Base-by-base conservation (phyloP, 2,113 vertebrate species). In the Eonycteris spelaea region DNA sequence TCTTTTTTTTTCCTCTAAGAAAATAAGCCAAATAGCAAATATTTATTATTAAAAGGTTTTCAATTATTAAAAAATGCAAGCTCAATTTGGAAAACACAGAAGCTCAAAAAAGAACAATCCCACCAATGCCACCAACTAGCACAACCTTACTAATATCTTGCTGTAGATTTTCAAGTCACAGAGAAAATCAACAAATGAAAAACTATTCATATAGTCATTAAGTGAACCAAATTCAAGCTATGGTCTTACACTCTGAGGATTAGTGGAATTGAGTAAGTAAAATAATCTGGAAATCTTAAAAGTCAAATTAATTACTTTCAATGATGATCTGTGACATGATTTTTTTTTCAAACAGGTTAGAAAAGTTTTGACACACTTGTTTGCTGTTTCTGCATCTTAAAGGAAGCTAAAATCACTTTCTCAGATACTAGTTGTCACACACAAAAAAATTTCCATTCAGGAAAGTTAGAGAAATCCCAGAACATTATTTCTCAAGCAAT, bases 321-420 rank as follows among this genome's bases (percentile, higher is more conserved):
- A 2, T 83, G 83, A 45, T 74, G 5, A 43, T 74, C 51, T 91
- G 33, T 89, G 61, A 40, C 16, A 45, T 57, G 38, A 53, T 91
- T 75, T 96, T 33, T 59, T 95, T 90, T 94, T 43, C 65, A 94
- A 71, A 79, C 22, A 88, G n/a, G 4, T 86, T 35, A 48, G 14
- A 80, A 86, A 94, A 3, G 24, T 74, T 79, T 84, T 70, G 59
- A 84, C 8, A 53, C 6, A 6, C 10, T 84, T 87, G 24, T 61
- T 86, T 74, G 21, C 83, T 85, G n/a, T 61, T 87, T 74, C 59
- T 91, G 16, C 71, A 73, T 48, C 35, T 68, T 19, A 14, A 38
- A 71, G 22, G n/a, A 94, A 89, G 45, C 30, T 55, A 40, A 82
- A 93, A 92, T 18, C 8, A 86, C 43, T 18, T 80, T 68, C 67